Evolutionary conservation across 23 tunicate genomes (phyloP), one percentile per base, ranked within the genome.

Genomic region (Diplosoma virens): DNA sequence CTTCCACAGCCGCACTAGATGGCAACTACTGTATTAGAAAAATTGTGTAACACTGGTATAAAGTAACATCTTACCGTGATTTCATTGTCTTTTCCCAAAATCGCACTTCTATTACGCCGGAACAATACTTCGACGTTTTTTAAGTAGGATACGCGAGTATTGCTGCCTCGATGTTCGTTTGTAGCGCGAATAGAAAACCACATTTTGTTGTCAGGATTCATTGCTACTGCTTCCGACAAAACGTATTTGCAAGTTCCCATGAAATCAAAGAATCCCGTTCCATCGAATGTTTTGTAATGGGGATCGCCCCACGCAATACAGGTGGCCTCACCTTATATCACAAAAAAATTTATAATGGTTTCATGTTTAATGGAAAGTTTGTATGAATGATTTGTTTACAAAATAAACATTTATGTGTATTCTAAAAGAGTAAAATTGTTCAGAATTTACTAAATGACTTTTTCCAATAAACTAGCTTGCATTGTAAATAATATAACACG

Each of bases 231-330:
- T 46, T 77, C 56, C 5, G 86, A 35, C 89, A 89, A 56, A 46
- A 18, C 17, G 30, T 83, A 83, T 16, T 41, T 58, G 77, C 96
- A 89, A 16, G 77, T 25, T 52, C 96, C 96, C 86, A 76, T 75
- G 76, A 81, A 83, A 36, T 83, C 89, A 54, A 33, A 72, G 48
- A 48, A 28, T 0, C 85, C 80, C 30, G 60, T 55, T 18, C 84
- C 81, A 48, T 89, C 96, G 26, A 77, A 89, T 14, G 69, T 59
- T 65, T 58, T 64, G 76, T 89, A 89, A 50, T 83, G 89, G 17
- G 83, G 84, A 59, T 89, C 78, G 16, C 89, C 96, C 75, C 75
- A 83, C 37, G 86, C 88, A 33, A 18, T 75, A 78, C 96, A 89
- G 0, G 70, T 54, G 0, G 55, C 87, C 0, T 48, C 32, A 24